Percentiles rank a stretch among this genome's conserved stretches.
These are phyloP conservation scores for Balaenoptera acutorostrata DNA, from an alignment of 2,113 vertebrate species.

Conservation along the genomic window DNA sequence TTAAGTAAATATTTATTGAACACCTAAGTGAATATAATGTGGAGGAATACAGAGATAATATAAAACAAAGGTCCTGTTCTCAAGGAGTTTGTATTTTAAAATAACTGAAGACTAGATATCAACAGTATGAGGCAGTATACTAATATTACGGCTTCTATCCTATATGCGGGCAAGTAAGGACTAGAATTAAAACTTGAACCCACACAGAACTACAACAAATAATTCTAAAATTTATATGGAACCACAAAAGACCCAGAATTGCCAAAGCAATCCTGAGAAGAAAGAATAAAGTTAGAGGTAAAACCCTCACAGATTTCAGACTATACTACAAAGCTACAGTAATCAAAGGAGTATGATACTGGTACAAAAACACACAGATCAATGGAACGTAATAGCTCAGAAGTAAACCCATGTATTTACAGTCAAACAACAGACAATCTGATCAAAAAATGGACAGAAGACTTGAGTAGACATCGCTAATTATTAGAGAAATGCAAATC, in stretches of 20 bases:
- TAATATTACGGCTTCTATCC: neutral
- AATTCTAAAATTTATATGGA: neutral
- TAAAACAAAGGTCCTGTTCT: neutral
- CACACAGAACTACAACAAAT: neutral
- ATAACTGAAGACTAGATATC: neutral
- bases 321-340: neutral
- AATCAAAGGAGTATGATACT: neutral
- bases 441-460: neutral
- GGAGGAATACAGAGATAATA: neutral
- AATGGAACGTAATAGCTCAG: neutral
- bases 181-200: neutral
- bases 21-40: neutral
- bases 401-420: neutral
- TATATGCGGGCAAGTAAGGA: neutral
- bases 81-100: constrained; percentile 31
- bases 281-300: neutral
- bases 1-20: constrained; percentile 8
- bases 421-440: neutral
- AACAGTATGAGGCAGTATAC: neutral
- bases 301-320: neutral
- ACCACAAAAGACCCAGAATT: neutral
- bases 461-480: neutral
- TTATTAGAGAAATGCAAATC: neutral
- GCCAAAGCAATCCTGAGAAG: neutral
- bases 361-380: neutral